Conservation (phyloP, 2,113 vertebrate species). For the Lota lota region DNA sequence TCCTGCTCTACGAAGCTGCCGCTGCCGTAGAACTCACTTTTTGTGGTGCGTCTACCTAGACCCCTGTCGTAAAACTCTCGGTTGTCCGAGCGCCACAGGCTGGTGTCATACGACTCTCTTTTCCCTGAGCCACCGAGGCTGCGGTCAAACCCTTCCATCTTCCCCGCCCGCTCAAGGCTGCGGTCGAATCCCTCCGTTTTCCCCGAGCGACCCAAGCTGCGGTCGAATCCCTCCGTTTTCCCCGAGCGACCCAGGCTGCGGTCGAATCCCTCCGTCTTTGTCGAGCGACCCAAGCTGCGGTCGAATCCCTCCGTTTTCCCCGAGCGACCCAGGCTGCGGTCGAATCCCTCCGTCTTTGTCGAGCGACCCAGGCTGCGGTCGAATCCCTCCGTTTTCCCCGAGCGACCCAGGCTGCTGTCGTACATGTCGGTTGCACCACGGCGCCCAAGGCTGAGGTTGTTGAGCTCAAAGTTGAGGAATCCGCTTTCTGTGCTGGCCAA, state of each 20-base stretch:
- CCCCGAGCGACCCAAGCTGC: no score
- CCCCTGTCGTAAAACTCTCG: constrained; percentile 28
- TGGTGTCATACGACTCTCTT: background rate
- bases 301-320: background rate
- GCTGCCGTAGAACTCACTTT: constrained; percentile 62
- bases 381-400: no score
- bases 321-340: background rate
- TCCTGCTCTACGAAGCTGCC: constrained; percentile 35
- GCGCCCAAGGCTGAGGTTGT: constrained; percentile 75
- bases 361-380: constrained; percentile 5
- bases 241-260: background rate
- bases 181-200: background rate
- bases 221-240: background rate
- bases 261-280: background rate
- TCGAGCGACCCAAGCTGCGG: background rate
- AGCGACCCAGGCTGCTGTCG: constrained; percentile 19
- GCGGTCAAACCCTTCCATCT: no score
- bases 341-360: background rate
- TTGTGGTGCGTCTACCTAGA: constrained; percentile 60
- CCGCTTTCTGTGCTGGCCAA: constrained; percentile 82
- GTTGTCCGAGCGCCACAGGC: background rate
- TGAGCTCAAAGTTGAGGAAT: constrained; percentile 89
- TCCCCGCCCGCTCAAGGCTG: no score
- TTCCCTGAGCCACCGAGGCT: constrained; percentile 2
- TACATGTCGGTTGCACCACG: constrained; percentile 69